Conservation (phyloP, 2,888 invertebrate species). For the Andrena camellia region DNA sequence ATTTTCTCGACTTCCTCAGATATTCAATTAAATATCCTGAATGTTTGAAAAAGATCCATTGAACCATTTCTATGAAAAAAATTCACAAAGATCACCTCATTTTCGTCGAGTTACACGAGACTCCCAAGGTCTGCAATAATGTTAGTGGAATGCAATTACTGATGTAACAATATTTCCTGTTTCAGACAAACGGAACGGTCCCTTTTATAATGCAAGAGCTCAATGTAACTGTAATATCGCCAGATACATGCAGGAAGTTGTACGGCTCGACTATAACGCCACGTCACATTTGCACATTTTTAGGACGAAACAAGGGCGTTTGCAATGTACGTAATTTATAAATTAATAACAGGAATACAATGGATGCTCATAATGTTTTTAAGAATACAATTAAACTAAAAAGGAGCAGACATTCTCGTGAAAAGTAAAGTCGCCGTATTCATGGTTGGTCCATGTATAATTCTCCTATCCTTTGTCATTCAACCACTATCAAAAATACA, state of each 20-base stretch:
- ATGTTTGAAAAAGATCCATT: too few species aligned
- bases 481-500: too few species aligned
- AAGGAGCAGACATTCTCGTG: background rate
- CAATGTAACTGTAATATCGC: constrained; percentile 55
- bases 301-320: constrained; percentile 74
- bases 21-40: too few species aligned
- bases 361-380: background rate
- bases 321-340: constrained; percentile 75
- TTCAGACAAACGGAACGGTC: constrained; percentile 12
- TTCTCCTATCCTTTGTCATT: too few species aligned
- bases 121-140: too few species aligned
- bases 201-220: constrained; percentile 68
- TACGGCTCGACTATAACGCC: constrained; percentile 48
- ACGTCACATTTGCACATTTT: constrained; percentile 77
- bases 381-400: background rate
- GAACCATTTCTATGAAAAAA: too few species aligned
- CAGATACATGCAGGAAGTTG: constrained; percentile 50
- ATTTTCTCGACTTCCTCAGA: too few species aligned
- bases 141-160: background rate
- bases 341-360: background rate
- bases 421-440: too few species aligned
- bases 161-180: background rate
- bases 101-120: too few species aligned
- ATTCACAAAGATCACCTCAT: too few species aligned
- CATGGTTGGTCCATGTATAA: too few species aligned